phyloP scores from a whole-genome alignment of 2,113 vertebrate genomes.

The Daboia siamensis region DNA sequence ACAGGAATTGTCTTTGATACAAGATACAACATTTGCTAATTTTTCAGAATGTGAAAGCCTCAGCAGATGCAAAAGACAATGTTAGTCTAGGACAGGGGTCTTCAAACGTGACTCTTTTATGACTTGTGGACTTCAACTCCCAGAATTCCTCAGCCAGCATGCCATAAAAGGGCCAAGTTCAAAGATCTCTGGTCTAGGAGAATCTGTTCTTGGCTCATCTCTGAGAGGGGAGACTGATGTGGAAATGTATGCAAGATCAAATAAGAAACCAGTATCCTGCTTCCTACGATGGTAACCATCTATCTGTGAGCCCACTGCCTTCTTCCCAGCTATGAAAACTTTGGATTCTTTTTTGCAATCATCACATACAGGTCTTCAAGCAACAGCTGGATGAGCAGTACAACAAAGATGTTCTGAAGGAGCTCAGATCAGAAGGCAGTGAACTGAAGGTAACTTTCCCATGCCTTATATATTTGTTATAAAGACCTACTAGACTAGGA shows the following conservation, averaged over 20 bases:
- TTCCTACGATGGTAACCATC: not conserved
- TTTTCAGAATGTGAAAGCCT: not conserved
- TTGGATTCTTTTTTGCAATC: not conserved
- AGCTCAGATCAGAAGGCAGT: not conserved
- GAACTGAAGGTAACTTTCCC: not conserved
- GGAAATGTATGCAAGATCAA: not conserved
- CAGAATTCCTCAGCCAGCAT: too few relatives aligned
- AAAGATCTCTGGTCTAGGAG: too few relatives aligned
- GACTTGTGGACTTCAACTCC: too few relatives aligned
- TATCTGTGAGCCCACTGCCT: not conserved
- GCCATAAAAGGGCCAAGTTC: too few relatives aligned
- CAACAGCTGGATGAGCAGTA: conserved; percentile 10
- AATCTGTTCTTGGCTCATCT: not conserved
- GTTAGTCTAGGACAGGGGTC: not conserved
- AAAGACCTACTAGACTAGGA: not conserved
- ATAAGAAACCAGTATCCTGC: not conserved
- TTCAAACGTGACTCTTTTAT: too few relatives aligned
- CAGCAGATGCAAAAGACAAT: not conserved
- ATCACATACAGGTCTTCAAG: conserved; percentile 9
- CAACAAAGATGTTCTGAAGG: not conserved
- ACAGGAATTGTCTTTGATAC: not conserved
- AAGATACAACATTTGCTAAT: not conserved
- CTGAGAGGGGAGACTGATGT: not conserved
- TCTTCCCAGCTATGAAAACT: not conserved
- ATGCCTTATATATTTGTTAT: not conserved